phyloP scores from a whole-genome alignment of 2,888 invertebrate species.

The Erebia epiphron region DNA sequence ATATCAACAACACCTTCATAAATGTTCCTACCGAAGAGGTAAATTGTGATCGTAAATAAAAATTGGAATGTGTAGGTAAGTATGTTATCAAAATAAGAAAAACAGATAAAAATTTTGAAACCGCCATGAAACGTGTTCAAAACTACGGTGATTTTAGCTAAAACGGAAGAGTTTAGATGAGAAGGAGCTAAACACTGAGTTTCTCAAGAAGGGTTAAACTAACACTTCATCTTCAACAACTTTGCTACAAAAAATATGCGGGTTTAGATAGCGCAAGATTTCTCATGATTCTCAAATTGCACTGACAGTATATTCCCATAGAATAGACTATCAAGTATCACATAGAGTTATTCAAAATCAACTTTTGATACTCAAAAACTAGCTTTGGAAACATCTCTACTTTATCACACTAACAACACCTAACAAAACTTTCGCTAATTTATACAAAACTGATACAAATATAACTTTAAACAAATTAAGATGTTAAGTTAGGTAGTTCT shows the following conservation, averaged over 20 bases:
- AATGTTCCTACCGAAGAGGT: no score
- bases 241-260: slow-evolving; percentile 32
- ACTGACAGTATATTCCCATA: not conserved
- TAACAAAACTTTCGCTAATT: no score
- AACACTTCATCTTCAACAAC: slow-evolving; percentile 11
- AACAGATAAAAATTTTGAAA: not conserved
- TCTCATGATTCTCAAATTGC: slow-evolving; percentile 35
- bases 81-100: no score
- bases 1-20: no score
- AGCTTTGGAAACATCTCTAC: not conserved
- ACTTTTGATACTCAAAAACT: not conserved
- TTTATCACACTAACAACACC: not conserved
- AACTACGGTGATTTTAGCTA: not conserved
- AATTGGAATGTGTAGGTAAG: no score
- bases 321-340: not conserved
- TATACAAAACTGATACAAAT: no score
- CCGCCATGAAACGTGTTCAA: no score
- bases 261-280: slow-evolving; percentile 24
- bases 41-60: no score
- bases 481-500: not conserved
- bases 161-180: slow-evolving; percentile 6
- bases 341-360: no score
- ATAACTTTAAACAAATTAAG: slow-evolving; percentile 12
- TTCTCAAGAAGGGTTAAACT: not conserved
- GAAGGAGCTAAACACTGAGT: no score